A percentile compares a stretch with the other conserved stretches of the same genome.
These are phyloP conservation scores for Sorex araneus DNA, from an alignment of 2,113 vertebrate species.

Conservation along the genomic window DNA sequence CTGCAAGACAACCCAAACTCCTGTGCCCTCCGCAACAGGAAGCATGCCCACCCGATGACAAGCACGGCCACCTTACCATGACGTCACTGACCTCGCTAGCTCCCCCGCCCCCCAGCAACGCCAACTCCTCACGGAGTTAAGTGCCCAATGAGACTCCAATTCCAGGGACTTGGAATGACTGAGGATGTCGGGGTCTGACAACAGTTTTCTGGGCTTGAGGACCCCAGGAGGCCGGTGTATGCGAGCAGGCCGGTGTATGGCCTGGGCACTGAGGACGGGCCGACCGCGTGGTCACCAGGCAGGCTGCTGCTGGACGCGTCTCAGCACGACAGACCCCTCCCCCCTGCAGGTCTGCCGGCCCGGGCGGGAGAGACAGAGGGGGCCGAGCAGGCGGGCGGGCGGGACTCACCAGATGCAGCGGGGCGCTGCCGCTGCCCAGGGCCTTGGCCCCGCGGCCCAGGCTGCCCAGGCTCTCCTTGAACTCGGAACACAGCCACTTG, in stretches of 20 bases:
- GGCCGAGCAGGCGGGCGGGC: not conserved
- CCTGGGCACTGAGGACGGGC: no score
- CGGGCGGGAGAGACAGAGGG: not conserved
- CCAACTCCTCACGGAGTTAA: conserved; percentile 40
- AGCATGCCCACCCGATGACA: not conserved
- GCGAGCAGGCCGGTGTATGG: no score
- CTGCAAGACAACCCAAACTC: conserved; percentile 27
- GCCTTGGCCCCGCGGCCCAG: conserved; percentile 83
- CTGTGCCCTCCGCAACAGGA: conserved; percentile 1
- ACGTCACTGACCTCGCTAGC: no score
- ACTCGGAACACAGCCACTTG: conserved; percentile 96
- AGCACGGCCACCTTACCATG: no score
- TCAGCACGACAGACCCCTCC: no score
- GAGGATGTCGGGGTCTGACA: no score
- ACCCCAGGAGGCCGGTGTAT: no score
- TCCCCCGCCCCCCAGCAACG: conserved; percentile 45
- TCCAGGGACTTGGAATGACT: conserved; percentile 31
- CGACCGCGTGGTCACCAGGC: fast-evolving
- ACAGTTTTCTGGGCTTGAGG: not conserved
- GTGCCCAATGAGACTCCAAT: conserved; percentile 6
- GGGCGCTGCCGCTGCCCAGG: conserved; percentile 82
- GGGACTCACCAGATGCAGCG: conserved; percentile 92
- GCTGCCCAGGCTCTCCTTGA: conserved; percentile 93
- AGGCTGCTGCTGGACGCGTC: fast-evolving
- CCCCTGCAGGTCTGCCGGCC: no score